Evolutionary conservation across 2,113 vertebrate genomes (phyloP).

Genomic region (Notothenia coriiceps): DNA sequence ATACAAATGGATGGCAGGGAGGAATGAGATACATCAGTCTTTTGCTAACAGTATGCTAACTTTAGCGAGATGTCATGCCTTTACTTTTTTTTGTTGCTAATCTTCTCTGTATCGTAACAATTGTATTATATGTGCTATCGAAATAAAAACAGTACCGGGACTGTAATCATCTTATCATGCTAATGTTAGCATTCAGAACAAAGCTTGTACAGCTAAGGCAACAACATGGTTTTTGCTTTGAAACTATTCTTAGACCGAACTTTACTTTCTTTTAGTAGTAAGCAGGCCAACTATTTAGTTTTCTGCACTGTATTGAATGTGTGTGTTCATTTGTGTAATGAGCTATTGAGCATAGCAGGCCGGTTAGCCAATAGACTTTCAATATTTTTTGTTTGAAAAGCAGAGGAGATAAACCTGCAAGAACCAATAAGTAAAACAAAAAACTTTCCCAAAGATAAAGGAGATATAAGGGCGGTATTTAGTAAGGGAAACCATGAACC

Average conservation of each 20-base stretch:
- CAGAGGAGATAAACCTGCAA: neutral
- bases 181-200: too few relatives aligned
- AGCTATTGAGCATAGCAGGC: neutral
- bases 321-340: neutral
- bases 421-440: neutral
- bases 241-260: too few relatives aligned
- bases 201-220: neutral
- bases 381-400: conserved; percentile 6
- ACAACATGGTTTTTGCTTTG: neutral
- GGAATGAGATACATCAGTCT: neutral
- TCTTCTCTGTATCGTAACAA: too few relatives aligned
- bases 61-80: neutral
- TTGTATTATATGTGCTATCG: too few relatives aligned
- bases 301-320: too few relatives aligned
- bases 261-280: too few relatives aligned
- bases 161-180: neutral
- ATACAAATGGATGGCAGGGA: neutral
- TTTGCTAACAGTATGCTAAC: neutral
- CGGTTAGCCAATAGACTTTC: neutral
- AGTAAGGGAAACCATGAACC: neutral
- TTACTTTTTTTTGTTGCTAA: too few relatives aligned
- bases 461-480: neutral
- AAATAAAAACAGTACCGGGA: too few relatives aligned
- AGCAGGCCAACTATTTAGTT: too few relatives aligned
- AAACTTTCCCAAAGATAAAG: neutral